These are phyloP conservation scores for Aphidoletes aphidimyza DNA, from an alignment of 2,888 invertebrate species.

Conservation along the genomic window DNA sequence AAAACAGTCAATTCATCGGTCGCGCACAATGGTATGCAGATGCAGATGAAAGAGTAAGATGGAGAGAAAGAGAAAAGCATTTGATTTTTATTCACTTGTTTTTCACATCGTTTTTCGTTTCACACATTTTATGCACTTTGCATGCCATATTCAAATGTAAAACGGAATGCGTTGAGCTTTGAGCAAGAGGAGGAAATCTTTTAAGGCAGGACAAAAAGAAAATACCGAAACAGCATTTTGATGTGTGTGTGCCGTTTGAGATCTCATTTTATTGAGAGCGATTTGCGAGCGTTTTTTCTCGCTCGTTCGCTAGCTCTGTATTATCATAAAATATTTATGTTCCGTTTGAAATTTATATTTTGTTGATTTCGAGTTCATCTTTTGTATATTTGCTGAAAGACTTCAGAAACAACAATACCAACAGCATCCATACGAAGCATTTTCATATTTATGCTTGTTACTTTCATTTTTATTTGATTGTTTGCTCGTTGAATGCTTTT, in stretches of 20 bases:
- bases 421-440: too few species aligned
- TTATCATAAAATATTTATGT: slow-evolving; percentile 48
- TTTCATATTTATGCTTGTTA: slow-evolving; percentile 41
- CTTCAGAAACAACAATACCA: neutral
- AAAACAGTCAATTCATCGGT: neutral
- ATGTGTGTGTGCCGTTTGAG: neutral
- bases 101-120: neutral
- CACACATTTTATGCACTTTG: slow-evolving; percentile 20
- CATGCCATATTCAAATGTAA: neutral
- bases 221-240: slow-evolving; percentile 28
- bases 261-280: slow-evolving; percentile 40
- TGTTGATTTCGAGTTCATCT: slow-evolving; percentile 45
- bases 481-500: neutral
- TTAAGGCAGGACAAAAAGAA: neutral
- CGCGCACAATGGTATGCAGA: too few species aligned
- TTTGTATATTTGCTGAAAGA: neutral
- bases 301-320: neutral
- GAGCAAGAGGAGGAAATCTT: neutral
- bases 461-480: slow-evolving; percentile 30
- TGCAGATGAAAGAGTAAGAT: too few species aligned
- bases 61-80: neutral
- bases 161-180: slow-evolving; percentile 25
- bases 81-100: neutral
- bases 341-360: slow-evolving; percentile 53
- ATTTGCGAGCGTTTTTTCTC: slow-evolving; percentile 14